Conservation (phyloP, 1,140 invertebrate genomes). For the Brachionus paranguensis region DNA sequence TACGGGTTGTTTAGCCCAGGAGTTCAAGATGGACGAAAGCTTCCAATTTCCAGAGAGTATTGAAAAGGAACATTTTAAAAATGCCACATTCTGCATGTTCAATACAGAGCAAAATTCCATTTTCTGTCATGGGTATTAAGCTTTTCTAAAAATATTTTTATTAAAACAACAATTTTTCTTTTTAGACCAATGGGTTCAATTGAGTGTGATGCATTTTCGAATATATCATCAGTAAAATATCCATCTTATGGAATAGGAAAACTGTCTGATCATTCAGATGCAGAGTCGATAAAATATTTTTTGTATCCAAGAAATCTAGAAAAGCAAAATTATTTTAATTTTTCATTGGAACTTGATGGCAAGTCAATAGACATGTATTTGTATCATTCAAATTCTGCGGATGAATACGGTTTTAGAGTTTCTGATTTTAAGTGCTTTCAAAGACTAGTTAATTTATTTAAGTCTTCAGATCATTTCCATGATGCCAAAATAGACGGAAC, state of each 20-base stretch:
- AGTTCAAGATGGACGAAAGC: background rate
- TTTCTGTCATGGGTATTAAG: background rate
- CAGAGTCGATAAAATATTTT: background rate
- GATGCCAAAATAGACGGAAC: background rate
- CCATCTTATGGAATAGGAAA: background rate
- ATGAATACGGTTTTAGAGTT: conserved; percentile 3
- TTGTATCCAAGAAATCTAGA: conserved; percentile 31
- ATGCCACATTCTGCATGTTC: background rate
- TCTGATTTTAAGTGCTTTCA: background rate
- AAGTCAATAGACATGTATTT: background rate
- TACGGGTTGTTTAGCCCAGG: background rate
- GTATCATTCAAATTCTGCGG: background rate
- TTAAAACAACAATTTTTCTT: background rate
- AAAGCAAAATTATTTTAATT: conserved; percentile 19
- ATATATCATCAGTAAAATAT: background rate
- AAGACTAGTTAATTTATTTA: background rate
- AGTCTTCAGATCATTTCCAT: background rate
- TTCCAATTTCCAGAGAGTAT: background rate
- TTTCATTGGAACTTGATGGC: background rate
- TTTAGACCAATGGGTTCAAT: background rate
- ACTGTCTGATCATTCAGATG: background rate
- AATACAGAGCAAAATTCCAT: background rate
- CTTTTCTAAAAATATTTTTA: background rate
- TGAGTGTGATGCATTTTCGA: conserved; percentile 7
- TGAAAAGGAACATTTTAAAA: background rate